Conservation (phyloP, 1,140 invertebrate species). For the Sesamia nonagrioides region DNA sequence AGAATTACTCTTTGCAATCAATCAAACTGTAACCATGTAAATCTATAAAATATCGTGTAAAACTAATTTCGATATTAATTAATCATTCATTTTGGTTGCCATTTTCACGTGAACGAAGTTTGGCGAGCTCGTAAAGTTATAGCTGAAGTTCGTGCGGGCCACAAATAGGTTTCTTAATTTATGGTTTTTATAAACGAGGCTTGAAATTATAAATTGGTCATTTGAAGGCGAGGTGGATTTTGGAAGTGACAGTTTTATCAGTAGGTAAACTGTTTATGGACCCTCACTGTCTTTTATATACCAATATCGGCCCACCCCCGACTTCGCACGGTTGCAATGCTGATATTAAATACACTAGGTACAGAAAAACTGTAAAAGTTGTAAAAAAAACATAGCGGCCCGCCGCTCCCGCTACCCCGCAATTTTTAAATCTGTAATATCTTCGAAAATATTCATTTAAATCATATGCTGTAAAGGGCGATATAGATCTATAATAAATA, state of each 20-base stretch:
- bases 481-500: too few species aligned
- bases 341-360: too few species aligned
- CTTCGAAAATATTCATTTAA: too few species aligned
- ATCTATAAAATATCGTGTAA: neutral
- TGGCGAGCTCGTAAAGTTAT: neutral
- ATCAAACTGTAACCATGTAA: neutral
- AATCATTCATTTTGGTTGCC: neutral
- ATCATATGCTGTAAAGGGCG: too few species aligned
- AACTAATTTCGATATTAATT: neutral
- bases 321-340: too few species aligned
- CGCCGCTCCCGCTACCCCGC: too few species aligned
- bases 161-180: constrained; percentile 23
- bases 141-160: neutral
- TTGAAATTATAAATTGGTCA: neutral
- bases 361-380: too few species aligned
- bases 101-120: constrained; percentile 15
- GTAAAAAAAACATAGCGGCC: too few species aligned
- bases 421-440: too few species aligned
- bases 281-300: too few species aligned
- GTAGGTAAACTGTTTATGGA: neutral
- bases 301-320: too few species aligned
- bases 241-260: neutral
- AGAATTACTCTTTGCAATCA: neutral
- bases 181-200: constrained; percentile 9
- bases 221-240: neutral